Conservation (phyloP, 2,797 vertebrate genomes). For the Uromys caudimaculatus region DNA sequence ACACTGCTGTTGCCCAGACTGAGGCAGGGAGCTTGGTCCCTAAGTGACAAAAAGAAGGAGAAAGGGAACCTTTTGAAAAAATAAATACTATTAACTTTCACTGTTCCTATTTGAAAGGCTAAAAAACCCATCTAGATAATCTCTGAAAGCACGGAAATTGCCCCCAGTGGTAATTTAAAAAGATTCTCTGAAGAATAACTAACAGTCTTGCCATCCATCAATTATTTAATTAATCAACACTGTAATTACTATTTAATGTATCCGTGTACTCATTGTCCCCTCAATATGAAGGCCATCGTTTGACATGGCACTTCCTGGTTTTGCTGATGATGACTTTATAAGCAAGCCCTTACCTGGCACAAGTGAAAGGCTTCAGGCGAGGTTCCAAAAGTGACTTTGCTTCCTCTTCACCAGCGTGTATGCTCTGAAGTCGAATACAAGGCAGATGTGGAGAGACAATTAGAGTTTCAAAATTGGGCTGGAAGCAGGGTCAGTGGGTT, state of each 20-base stretch:
- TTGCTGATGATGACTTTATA: neutral
- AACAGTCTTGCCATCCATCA: neutral
- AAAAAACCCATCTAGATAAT: neutral
- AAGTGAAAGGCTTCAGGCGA: neutral
- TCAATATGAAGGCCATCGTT: neutral
- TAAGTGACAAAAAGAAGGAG: too few species aligned
- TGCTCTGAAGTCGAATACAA: neutral
- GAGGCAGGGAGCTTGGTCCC: neutral
- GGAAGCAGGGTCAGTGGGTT: neutral
- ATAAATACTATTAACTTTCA: neutral
- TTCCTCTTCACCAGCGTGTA: neutral
- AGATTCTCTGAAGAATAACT: neutral
- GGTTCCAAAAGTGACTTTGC: neutral
- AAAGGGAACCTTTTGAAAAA: neutral
- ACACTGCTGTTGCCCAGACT: neutral
- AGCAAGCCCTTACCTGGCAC: neutral
- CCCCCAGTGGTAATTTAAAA: neutral
- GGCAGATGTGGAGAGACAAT: neutral
- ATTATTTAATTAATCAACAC: constrained; percentile 15
- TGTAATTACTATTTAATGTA: neutral
- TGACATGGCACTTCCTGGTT: neutral
- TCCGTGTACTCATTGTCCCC: neutral
- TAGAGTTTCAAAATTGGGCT: neutral
- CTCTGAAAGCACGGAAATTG: neutral
- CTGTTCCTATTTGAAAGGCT: neutral